Base-by-base conservation (phyloP, 92 coral and sea anemone genomes). In the Desmophyllum pertusum region DNA sequence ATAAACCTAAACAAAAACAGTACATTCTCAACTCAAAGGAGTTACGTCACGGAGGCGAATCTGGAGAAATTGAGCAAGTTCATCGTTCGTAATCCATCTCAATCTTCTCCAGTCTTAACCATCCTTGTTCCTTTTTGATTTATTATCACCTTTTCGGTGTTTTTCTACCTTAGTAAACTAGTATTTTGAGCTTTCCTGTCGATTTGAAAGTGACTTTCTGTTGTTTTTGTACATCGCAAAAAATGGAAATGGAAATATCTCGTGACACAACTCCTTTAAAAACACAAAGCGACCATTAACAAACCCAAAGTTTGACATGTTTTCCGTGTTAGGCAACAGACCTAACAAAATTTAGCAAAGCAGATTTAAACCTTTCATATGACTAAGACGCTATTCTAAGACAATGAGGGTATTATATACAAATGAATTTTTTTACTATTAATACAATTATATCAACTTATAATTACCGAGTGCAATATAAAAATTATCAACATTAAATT, bases 401-500 rank as follows among this genome's bases (percentile, higher is more conserved):
- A 10, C 17, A 45, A n/a, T 55, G 7, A 57, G 2, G n/a, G 33
- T 31, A 21, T 4, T 7, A 9, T 21, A 3, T 23, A 57, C 2
- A 57, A 3, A 25, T 57, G 10, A 2, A n/a, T 25, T 1, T n/a
- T n/a, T 57, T 57, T 23, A 27, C 64, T 25, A 25, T 25, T 57
- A n/a, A n/a, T 57, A 59, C 65, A 59, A 10, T 59, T 38, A 8
- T 23, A 69, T 51, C 75, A 6, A 72, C 38, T 3, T 8, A 5
- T 13, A 13, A 41, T 71, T 11, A 71, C 76, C 18, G 3, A 31
- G 33, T 50, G 76, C 38, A 57, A 35, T 41, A 27, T 25, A 43
- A 43, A 72, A 72, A 72, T 43, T 72, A 72, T 45, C 38, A 72
- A 72, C 77, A 72, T 43, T n/a, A n/a, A n/a, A n/a, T 72, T 72